Evolutionary conservation across 2,888 invertebrate genomes (phyloP).

Genomic region (Galerucella nymphaeae): DNA sequence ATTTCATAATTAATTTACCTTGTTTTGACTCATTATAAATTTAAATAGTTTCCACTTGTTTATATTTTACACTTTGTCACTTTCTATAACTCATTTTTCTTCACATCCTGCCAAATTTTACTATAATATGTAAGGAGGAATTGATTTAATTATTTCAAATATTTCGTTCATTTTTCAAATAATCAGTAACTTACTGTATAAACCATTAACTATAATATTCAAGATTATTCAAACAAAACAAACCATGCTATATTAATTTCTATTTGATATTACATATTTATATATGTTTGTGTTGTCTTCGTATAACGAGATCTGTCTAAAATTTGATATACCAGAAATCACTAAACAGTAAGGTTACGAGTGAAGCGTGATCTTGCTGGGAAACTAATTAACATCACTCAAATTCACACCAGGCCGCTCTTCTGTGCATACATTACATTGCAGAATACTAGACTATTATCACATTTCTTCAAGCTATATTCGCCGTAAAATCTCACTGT

Average conservation of each 20-base stretch:
- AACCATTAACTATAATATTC: too few species aligned
- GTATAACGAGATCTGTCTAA: conserved; percentile 46
- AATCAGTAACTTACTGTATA: too few species aligned
- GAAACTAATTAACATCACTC: conserved; percentile 61
- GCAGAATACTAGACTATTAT: conserved; percentile 53
- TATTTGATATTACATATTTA: not conserved
- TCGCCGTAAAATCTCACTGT: conserved; percentile 48
- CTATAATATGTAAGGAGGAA: too few species aligned
- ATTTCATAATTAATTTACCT: too few species aligned
- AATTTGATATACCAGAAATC: conserved; percentile 49
- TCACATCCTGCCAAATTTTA: too few species aligned
- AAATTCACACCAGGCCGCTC: conserved; percentile 57
- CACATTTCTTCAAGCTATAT: conserved; percentile 54
- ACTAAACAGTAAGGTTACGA: conserved; percentile 50
- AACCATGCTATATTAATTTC: not conserved
- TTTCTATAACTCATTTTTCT: too few species aligned
- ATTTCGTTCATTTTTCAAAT: too few species aligned
- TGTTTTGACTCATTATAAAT: too few species aligned
- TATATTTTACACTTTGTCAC: too few species aligned
- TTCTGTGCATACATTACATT: conserved; percentile 55
- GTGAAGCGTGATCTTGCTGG: conserved; percentile 56
- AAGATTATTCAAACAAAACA: not conserved
- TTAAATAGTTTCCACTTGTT: too few species aligned
- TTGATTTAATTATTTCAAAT: too few species aligned
- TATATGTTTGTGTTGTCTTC: not conserved